Evolutionary conservation across 2,888 invertebrate genomes (phyloP), one percentile per base, ranked within the genome.

Genomic region (Cerastis rubricosa): DNA sequence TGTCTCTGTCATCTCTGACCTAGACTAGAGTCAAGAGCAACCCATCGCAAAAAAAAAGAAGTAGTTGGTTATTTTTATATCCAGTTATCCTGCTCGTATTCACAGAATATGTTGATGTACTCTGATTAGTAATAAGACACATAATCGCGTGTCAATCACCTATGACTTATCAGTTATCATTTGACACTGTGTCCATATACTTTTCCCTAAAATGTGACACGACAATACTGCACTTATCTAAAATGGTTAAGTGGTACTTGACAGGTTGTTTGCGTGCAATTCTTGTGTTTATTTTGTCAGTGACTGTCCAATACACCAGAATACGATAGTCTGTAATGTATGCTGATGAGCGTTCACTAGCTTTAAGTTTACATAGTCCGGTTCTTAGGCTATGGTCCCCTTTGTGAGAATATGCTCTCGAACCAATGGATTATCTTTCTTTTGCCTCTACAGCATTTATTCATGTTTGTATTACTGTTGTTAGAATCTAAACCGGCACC

Each of bases 121-220:
- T 9, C n/a, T 19, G 1, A 66, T 54, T 17, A 29, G 40, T 76
- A 40, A 81, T 40, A 40, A 45, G 35, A 40, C 64, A 61, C 40
- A 25, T 76, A 65, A 59, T 45, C 59, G 22, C 51, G 2, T 80
- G 82, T 76, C 82, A 76, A 80, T 80, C 64, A 70, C 76, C 51
- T 57, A n/a, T 66, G 49, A 65, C 59, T 45, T 68, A 75, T 68
- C 81, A 57, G 59, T 59, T 59, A 59, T 29, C 59, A 19, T 40
- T 65, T 22, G 45, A 69, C 25, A 81, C 57, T 61, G 51, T 67
- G n/a, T 54, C n/a, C 5, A 40, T 63, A 47, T n/a, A 47, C 8
- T 80, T 77, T 80, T 17, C 0, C 47, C 14, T 40, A 54, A 47
- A 81, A 81, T 54, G 45, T 66, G 75, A 47, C 47, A 80, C 57